Evolutionary conservation across 2,888 invertebrate species (phyloP).

Genomic region (Chymomyza amoena): DNA sequence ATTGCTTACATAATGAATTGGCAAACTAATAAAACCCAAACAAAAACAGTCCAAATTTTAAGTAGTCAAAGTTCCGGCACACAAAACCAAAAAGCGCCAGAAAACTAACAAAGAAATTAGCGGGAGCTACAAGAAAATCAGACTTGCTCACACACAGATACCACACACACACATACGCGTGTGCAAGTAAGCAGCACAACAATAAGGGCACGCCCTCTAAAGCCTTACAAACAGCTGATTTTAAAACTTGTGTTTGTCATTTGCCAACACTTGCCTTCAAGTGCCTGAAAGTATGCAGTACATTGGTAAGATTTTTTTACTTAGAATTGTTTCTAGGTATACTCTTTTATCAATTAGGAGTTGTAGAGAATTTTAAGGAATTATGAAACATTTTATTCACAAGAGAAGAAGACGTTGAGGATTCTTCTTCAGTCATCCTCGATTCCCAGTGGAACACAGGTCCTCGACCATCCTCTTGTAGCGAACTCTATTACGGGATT

Average conservation of each 20-base stretch:
- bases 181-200: neutral
- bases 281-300: slow-evolving; percentile 41
- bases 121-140: slow-evolving; percentile 56
- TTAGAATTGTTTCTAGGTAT: neutral
- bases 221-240: slow-evolving; percentile 49
- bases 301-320: neutral
- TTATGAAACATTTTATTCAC: neutral
- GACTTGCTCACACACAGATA: slow-evolving; percentile 13
- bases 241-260: slow-evolving; percentile 59
- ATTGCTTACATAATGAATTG: neutral
- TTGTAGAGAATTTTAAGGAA: neutral
- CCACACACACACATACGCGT: neutral
- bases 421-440: too few relatives aligned
- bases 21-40: neutral
- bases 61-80: slow-evolving; percentile 13
- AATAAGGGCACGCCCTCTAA: slow-evolving; percentile 27
- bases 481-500: too few relatives aligned
- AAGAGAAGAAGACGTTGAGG: too few relatives aligned
- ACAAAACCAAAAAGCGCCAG: slow-evolving; percentile 24
- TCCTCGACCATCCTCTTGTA: too few relatives aligned
- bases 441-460: too few relatives aligned
- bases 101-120: slow-evolving; percentile 47
- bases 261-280: slow-evolving; percentile 61
- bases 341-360: neutral
- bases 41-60: neutral